Base-by-base conservation (phyloP, 2,888 invertebrate species). In the Thereva nobilitata region DNA sequence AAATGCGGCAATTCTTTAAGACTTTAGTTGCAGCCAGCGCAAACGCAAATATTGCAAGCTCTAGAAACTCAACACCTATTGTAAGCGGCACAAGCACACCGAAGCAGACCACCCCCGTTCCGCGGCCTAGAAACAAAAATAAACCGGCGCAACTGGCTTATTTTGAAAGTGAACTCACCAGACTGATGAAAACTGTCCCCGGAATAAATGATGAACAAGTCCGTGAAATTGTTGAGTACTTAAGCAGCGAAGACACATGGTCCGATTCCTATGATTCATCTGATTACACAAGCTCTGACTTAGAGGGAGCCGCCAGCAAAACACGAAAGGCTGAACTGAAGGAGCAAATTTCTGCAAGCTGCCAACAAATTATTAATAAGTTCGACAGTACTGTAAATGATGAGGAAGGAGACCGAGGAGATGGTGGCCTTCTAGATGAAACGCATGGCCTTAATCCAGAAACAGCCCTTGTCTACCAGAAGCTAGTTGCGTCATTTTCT, bases 261-360 rank as follows among this genome's bases (percentile, higher is more conserved):
- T 94, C 93, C 71, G 95, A 95, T 79, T 94, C 93, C 0, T 94
- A 93, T 76, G 95, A 95, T 78, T 93, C 93, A 3, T 93, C 93
- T 0, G 94, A 95, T 78, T 94, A 94, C 75, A 94, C 93, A 1
- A 93, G 92, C 71, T 93, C 93, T 0, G 94, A 95, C 78, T 82
- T 93, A 63, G 93, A 93, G 75, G 88, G 89, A 5, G 85, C 84
- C 5, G 82, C 83, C 0, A 74, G 78, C 7, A 81, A 81, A n/a
- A 81, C 82, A 8, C 85, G 85, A 56, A 86, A 90, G 75, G 87
- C 89, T 0, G 90, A 88, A 1, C 78, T 93, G 8, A 89, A 92
- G 74, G 90, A 92, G 74, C 92, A 93, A 80, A 93, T 93, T 75
- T 93, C 93, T 0, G 92, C 92, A 70, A 93, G 92, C 76, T 93